Evolutionary conservation across 1,140 invertebrate species (phyloP).

Genomic region (Drosophila grimshawi): DNA sequence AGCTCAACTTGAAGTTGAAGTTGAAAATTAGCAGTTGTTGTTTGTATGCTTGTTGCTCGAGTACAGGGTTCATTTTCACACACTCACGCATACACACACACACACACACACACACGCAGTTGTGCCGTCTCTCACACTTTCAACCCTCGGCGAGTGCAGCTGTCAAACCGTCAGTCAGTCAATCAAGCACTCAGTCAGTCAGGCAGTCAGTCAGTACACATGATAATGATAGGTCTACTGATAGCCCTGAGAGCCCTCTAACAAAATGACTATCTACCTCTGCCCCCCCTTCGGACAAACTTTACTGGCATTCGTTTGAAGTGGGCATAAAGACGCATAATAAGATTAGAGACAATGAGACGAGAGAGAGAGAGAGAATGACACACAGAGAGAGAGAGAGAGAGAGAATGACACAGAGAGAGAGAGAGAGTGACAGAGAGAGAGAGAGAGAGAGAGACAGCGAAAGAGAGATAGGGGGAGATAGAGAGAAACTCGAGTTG

Average conservation of each 20-base stretch:
- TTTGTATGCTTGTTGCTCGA: too few relatives aligned
- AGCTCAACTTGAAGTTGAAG: neutral
- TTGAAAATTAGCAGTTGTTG: too few relatives aligned
- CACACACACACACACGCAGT: too few relatives aligned
- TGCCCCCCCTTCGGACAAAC: slow-evolving; percentile 10
- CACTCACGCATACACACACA: neutral
- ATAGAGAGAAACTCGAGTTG: slow-evolving; percentile 13
- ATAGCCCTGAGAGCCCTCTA: slow-evolving; percentile 15
- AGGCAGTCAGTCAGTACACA: slow-evolving; percentile 42
- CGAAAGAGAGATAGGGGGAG: neutral
- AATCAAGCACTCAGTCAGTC: slow-evolving; percentile 36
- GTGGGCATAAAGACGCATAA: slow-evolving; percentile 57
- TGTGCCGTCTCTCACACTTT: slow-evolving; percentile 16
- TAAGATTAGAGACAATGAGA: slow-evolving; percentile 55
- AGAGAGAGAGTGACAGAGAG: too few relatives aligned
- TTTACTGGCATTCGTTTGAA: slow-evolving; percentile 62
- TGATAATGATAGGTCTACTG: slow-evolving; percentile 38
- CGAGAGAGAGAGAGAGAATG: neutral
- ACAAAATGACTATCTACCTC: slow-evolving; percentile 25
- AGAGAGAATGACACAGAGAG: too few relatives aligned
- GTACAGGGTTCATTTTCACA: neutral
- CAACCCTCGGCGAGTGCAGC: slow-evolving; percentile 15
- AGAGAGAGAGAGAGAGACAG: too few relatives aligned
- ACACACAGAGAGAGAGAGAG: too few relatives aligned
- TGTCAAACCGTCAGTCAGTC: slow-evolving; percentile 38